Evolutionary conservation across 2,113 vertebrate species (phyloP).

Genomic region (Eurypyga helias): DNA sequence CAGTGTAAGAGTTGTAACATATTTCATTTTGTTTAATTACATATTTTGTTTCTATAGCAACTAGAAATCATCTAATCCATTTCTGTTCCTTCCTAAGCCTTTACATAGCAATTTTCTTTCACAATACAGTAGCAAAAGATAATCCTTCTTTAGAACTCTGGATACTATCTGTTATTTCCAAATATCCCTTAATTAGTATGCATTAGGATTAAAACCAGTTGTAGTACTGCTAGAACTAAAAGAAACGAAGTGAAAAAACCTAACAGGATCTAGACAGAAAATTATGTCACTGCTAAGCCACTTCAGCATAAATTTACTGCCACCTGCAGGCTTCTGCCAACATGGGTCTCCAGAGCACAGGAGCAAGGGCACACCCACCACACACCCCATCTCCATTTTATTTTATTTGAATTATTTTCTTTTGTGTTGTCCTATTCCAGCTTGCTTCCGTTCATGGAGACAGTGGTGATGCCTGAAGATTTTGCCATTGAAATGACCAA

Average conservation of each 20-base stretch:
- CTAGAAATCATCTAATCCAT: slow-evolving; percentile 54
- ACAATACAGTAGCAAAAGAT: slow-evolving; percentile 64
- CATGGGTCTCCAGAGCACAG: neutral
- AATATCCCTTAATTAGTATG: slow-evolving; percentile 73
- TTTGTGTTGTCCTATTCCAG: neutral
- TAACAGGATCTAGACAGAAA: slow-evolving; percentile 13
- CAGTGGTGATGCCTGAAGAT: neutral
- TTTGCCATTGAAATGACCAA: neutral
- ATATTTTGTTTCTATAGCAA: slow-evolving; percentile 76
- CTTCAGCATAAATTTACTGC: slow-evolving; percentile 71
- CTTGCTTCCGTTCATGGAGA: neutral
- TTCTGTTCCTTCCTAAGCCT: slow-evolving; percentile 67
- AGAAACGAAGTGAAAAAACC: slow-evolving; percentile 1
- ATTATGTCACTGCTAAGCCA: neutral
- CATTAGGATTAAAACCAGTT: slow-evolving; percentile 72
- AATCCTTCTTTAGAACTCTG: slow-evolving; percentile 70
- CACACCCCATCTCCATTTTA: neutral
- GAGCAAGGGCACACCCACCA: neutral
- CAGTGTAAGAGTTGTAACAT: slow-evolving; percentile 21
- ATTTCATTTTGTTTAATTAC: slow-evolving; percentile 72
- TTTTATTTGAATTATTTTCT: neutral
- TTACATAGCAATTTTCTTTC: slow-evolving; percentile 67
- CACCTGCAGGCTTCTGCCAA: slow-evolving; percentile 72
- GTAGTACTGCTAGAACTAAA: slow-evolving; percentile 9
- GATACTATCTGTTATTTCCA: slow-evolving; percentile 50